phyloP scores from a whole-genome alignment of 2,888 invertebrate genomes.

The Venustoraphidia nigricollis region DNA sequence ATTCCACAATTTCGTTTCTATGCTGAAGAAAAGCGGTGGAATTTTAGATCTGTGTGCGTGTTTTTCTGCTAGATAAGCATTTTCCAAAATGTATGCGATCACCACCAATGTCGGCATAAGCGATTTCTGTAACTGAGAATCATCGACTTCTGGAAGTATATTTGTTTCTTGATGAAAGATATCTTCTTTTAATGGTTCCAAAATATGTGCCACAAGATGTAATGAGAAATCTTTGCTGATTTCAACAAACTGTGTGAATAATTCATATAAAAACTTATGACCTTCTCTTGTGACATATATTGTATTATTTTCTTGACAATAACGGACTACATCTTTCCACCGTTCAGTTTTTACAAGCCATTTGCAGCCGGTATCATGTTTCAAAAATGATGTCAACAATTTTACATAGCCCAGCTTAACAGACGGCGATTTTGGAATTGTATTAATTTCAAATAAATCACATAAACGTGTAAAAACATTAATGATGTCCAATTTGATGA shows the following conservation, averaged over 20 bases:
- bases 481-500: slow-evolving; percentile 36
- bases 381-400: slow-evolving; percentile 40
- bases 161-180: slow-evolving; percentile 28
- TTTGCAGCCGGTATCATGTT: slow-evolving; percentile 44
- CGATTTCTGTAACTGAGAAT: slow-evolving; percentile 33
- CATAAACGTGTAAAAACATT: slow-evolving; percentile 26
- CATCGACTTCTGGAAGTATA: slow-evolving; percentile 31
- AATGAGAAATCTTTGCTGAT: slow-evolving; percentile 28
- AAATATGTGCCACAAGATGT: slow-evolving; percentile 23
- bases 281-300: slow-evolving; percentile 55
- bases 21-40: slow-evolving; percentile 21
- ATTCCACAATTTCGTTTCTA: slow-evolving; percentile 23
- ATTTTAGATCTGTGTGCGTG: slow-evolving; percentile 22
- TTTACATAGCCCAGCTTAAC: slow-evolving; percentile 51
- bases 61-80: slow-evolving; percentile 29
- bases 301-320: slow-evolving; percentile 49
- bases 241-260: slow-evolving; percentile 38
- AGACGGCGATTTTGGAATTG: slow-evolving; percentile 35
- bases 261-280: slow-evolving; percentile 42
- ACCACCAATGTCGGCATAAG: slow-evolving; percentile 40
- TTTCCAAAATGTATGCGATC: slow-evolving; percentile 36
- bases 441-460: slow-evolving; percentile 19
- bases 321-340: slow-evolving; percentile 48
- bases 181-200: slow-evolving; percentile 40
- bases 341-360: slow-evolving; percentile 45